A percentile compares a stretch with the other conserved stretches of the same genome.
phyloP scores from a whole-genome alignment of 2,113 vertebrate species.

The Chinchilla lanigera region DNA sequence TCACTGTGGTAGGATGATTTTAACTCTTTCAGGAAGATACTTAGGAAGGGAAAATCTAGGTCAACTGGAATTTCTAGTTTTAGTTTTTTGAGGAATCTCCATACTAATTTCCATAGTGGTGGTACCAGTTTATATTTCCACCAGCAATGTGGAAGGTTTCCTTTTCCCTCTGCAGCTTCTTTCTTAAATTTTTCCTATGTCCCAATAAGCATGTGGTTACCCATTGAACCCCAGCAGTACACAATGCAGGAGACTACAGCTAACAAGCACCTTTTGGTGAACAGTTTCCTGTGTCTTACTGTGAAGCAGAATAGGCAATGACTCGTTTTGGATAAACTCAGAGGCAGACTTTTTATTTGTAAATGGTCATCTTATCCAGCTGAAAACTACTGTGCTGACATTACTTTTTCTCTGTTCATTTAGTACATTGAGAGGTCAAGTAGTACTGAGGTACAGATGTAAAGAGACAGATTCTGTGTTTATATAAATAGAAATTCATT shows the following conservation, averaged over 20 bases:
- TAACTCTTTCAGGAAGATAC: background rate
- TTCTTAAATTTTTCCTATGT: slow-evolving; percentile 3
- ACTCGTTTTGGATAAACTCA: background rate
- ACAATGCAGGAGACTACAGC: background rate
- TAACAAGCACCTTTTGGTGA: background rate
- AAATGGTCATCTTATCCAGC: background rate
- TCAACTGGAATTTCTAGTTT: background rate
- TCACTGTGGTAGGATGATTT: background rate
- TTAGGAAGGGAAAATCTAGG: background rate
- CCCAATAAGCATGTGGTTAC: background rate
- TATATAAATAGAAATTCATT: background rate
- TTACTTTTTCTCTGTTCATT: background rate
- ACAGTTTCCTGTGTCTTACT: background rate
- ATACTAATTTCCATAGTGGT: background rate
- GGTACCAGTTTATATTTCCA: background rate
- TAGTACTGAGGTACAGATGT: background rate
- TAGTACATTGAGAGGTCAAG: background rate
- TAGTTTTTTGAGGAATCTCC: background rate
- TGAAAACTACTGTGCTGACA: background rate
- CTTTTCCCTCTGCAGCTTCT: background rate
- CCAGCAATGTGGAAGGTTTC: background rate
- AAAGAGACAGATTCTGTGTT: background rate
- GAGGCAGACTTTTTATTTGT: background rate
- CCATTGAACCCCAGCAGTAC: background rate
- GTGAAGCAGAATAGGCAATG: background rate